phyloP scores from a whole-genome alignment of 2,888 invertebrate genomes.

The Temnothorax unifasciatus region DNA sequence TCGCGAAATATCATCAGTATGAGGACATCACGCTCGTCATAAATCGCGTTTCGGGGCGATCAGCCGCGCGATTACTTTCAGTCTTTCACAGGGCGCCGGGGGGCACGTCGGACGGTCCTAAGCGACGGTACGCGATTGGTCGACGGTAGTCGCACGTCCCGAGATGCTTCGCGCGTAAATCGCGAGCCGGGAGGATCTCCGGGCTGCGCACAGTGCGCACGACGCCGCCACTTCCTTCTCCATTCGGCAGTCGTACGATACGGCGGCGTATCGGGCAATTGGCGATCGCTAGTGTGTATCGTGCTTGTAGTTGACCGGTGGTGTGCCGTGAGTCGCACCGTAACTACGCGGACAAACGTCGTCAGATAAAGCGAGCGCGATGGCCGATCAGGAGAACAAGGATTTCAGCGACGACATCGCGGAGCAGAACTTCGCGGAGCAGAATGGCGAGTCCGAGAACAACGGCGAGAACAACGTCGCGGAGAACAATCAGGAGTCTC shows the following conservation, averaged over 20 bases:
- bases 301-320: slow-evolving; percentile 42
- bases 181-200: slow-evolving; percentile 69
- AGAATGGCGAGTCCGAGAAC: slow-evolving; percentile 88
- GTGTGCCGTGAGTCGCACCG: slow-evolving; percentile 65
- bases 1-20: too few species aligned
- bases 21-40: background rate
- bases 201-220: slow-evolving; percentile 70
- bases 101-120: slow-evolving; percentile 55
- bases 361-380: slow-evolving; percentile 58
- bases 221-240: slow-evolving; percentile 81
- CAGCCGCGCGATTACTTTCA: background rate
- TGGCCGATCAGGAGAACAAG: slow-evolving; percentile 85
- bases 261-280: slow-evolving; percentile 69
- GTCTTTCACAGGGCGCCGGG: background rate
- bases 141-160: slow-evolving; percentile 69
- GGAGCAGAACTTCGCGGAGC: slow-evolving; percentile 88
- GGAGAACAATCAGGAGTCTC: slow-evolving; percentile 89
- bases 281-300: slow-evolving; percentile 62
- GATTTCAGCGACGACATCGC: slow-evolving; percentile 86
- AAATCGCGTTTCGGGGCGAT: background rate
- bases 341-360: slow-evolving; percentile 28
- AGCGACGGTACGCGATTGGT: slow-evolving; percentile 66
- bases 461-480: slow-evolving; percentile 91
- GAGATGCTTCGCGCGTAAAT: slow-evolving; percentile 77
- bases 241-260: slow-evolving; percentile 82